Conservation (phyloP, 1,140 invertebrate genomes). For the Drusus annulatus region DNA sequence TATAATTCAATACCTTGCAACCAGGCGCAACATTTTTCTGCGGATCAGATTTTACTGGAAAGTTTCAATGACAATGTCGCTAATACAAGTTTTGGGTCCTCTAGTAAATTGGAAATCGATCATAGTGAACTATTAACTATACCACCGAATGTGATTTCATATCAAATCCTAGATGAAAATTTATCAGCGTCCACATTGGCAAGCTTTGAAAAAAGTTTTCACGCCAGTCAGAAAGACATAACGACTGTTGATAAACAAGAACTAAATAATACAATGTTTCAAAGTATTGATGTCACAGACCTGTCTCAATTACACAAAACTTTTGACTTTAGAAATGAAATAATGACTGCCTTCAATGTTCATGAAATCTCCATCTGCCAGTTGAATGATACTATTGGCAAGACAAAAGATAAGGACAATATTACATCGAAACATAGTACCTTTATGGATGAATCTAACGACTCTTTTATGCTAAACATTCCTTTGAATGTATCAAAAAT, state of each 20-base stretch:
- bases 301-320: conserved; percentile 35
- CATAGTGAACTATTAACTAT: not conserved
- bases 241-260: not conserved
- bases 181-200: conserved; percentile 23
- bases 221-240: not conserved
- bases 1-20: conserved; percentile 35
- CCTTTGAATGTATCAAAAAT: conserved; percentile 21
- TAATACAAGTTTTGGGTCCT: not conserved
- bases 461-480: conserved; percentile 35
- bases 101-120: too few relatives aligned
- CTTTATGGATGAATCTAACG: conserved; percentile 22
- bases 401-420: conserved; percentile 13
- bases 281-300: conserved; percentile 21
- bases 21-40: not conserved
- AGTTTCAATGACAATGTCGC: not conserved
- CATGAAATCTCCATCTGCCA: conserved; percentile 49
- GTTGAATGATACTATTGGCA: conserved; percentile 31
- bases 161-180: conserved; percentile 20
- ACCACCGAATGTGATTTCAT: not conserved
- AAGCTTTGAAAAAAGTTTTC: conserved; percentile 22
- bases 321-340: conserved; percentile 43
- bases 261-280: not conserved
- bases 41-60: not conserved
- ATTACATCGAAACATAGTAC: not conserved
- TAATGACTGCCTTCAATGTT: conserved; percentile 43